Evolutionary conservation across 2,797 vertebrate species (phyloP), one percentile per base, ranked within the genome.

Genomic region (Allobates femoralis): DNA sequence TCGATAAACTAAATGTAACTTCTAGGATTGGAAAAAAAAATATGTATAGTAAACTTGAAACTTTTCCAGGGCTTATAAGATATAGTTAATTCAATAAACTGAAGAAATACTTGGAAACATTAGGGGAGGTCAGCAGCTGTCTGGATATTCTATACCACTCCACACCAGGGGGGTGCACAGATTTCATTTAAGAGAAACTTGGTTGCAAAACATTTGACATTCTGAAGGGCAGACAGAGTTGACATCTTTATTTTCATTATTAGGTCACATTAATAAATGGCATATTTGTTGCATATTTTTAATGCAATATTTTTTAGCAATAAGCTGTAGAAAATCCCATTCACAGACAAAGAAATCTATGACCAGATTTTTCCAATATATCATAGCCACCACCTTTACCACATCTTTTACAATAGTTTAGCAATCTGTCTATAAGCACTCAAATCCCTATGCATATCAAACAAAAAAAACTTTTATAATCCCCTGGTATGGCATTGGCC

Each of bases 101-200:
- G 16, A 32, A 21, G 32, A 10, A 26, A 16, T 69, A 32, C 32
- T 37, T 18, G 34, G 66, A 69, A 62, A 23, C 66, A 34, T 67
- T 14, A 67, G 64, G 64, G 7, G 64, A 67, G 16, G 32, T 28
- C 6, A 19, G 64, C 64, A 67, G 64, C 64, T 67, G 64, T 19
- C 11, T 32, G 64, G 64, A 67, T 6, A 67, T 69, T 69, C 66
- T 69, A 69, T 19, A 69, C 66, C 66, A 67, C 37, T 69, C 66
- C 37, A 69, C 32, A 69, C 66, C 66, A 37, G 18, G 11, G 2
- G 32, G 16, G 14, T 32, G 4, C 64, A 32, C 64, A 19, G 26
- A 32, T 34, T 67, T 18, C 32, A 16, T 67, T 23, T 67, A 67
- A 34, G 64, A 67, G 7, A n/a, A 60, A n/a, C 56, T 60, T n/a